These are phyloP conservation scores for Conus canariensis DNA, from an alignment of 2,888 invertebrate genomes.

Conservation along the genomic window DNA sequence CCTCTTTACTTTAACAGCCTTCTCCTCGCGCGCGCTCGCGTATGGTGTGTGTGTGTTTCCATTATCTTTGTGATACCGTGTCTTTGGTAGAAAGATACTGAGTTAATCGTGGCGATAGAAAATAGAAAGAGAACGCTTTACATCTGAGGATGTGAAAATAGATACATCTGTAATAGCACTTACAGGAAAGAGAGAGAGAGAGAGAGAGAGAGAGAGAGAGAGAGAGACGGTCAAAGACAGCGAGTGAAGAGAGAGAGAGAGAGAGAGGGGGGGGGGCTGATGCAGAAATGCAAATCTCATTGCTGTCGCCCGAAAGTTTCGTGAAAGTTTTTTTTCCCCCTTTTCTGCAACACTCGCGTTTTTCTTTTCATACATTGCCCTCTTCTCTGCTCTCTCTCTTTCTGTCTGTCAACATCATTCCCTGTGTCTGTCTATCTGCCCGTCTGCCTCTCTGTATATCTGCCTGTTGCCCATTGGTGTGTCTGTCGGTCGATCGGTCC, in stretches of 20 bases:
- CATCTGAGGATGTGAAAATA: too few relatives aligned
- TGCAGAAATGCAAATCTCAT: neutral
- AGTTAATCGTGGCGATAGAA: neutral
- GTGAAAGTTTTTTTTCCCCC: neutral
- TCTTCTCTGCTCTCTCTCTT: neutral
- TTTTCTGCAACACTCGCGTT: neutral
- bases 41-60: too few relatives aligned
- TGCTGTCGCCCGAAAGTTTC: too few relatives aligned
- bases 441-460: neutral
- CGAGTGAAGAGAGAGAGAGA: neutral
- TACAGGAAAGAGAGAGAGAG: neutral
- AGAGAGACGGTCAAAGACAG: neutral
- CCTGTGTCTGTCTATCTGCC: neutral
- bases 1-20: too few relatives aligned
- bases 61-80: neutral
- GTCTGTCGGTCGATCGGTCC: too few relatives aligned
- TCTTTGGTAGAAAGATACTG: neutral
- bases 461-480: too few relatives aligned
- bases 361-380: neutral
- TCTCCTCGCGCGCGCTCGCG: too few relatives aligned
- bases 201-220: neutral
- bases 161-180: neutral
- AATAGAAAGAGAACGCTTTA: too few relatives aligned
- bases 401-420: neutral
- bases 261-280: neutral